Percentiles rank a stretch among this genome's conserved stretches.
These are phyloP conservation scores for Buathra laborator DNA, from an alignment of 2,888 invertebrate species.

Conservation along the genomic window DNA sequence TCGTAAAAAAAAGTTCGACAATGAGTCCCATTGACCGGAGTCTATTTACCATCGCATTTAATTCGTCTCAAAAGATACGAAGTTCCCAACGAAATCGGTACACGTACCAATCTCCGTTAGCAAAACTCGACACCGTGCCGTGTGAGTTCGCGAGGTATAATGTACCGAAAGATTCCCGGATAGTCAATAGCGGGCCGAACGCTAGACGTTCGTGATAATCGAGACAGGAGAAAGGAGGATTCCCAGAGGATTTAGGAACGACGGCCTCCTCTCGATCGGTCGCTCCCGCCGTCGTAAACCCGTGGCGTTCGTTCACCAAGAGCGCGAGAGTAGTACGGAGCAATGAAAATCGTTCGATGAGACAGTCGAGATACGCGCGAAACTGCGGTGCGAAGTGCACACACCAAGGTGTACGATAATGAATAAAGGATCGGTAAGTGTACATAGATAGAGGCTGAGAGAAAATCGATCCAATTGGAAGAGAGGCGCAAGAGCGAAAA, in stretches of 20 bases:
- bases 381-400: slow-evolving; percentile 54
- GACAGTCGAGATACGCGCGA: slow-evolving; percentile 58
- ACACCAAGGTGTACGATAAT: slow-evolving; percentile 60
- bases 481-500: slow-evolving; percentile 12
- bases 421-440: slow-evolving; percentile 45
- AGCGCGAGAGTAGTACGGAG: background rate
- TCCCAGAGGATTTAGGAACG: slow-evolving; percentile 74
- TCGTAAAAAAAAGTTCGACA: background rate
- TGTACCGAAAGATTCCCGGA: slow-evolving; percentile 58
- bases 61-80: background rate
- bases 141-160: slow-evolving; percentile 10
- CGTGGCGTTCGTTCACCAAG: slow-evolving; percentile 27
- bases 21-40: slow-evolving; percentile 21
- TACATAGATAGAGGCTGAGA: background rate
- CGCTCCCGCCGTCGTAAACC: slow-evolving; percentile 47
- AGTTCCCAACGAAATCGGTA: background rate
- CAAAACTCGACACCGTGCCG: slow-evolving; percentile 5
- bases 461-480: background rate
- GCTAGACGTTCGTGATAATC: slow-evolving; percentile 52
- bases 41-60: background rate
- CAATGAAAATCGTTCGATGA: slow-evolving; percentile 67
- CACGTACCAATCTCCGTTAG: slow-evolving; percentile 10
- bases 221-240: slow-evolving; percentile 77
- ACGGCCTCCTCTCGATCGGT: slow-evolving; percentile 52
- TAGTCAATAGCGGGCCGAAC: slow-evolving; percentile 38